A percentile compares a stretch with the other conserved stretches of the same genome.
These are phyloP conservation scores for Corythucha ciliata DNA, from an alignment of 2,888 invertebrate species.

Conservation along the genomic window DNA sequence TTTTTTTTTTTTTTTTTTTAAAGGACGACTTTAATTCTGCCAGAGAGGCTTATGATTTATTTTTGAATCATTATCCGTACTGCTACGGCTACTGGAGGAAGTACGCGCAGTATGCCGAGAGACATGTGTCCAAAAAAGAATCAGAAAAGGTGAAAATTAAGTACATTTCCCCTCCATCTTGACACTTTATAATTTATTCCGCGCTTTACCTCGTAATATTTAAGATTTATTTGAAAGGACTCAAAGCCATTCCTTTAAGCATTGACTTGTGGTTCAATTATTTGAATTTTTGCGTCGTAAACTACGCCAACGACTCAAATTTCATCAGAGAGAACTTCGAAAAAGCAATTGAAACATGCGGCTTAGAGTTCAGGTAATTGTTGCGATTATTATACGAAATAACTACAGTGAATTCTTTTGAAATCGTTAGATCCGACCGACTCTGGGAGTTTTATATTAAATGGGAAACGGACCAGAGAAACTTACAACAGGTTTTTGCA, in stretches of 20 bases:
- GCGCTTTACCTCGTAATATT: background rate
- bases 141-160: slow-evolving; percentile 73
- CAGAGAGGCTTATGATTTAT: slow-evolving; percentile 88
- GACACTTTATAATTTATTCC: background rate
- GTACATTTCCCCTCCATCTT: slow-evolving; percentile 9
- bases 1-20: no score
- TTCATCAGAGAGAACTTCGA: slow-evolving; percentile 77
- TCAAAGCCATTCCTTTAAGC: slow-evolving; percentile 90
- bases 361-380: slow-evolving; percentile 70
- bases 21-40: slow-evolving; percentile 90
- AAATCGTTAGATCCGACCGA: slow-evolving; percentile 73
- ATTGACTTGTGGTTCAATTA: slow-evolving; percentile 98
- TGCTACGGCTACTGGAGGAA: slow-evolving; percentile 99
- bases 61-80: slow-evolving; percentile 91
- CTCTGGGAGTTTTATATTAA: slow-evolving; percentile 94
- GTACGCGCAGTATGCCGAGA: slow-evolving; percentile 94
- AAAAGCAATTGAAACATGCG: slow-evolving; percentile 75
- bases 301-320: slow-evolving; percentile 63
- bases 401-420: slow-evolving; percentile 13
- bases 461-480: slow-evolving; percentile 82
- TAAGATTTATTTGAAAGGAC: slow-evolving; percentile 93
- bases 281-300: slow-evolving; percentile 73
- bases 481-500: slow-evolving; percentile 64
- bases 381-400: background rate
- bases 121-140: slow-evolving; percentile 81